Evolutionary conservation across 2,797 vertebrate genomes (phyloP).

Genomic region (Alauda arvensis): DNA sequence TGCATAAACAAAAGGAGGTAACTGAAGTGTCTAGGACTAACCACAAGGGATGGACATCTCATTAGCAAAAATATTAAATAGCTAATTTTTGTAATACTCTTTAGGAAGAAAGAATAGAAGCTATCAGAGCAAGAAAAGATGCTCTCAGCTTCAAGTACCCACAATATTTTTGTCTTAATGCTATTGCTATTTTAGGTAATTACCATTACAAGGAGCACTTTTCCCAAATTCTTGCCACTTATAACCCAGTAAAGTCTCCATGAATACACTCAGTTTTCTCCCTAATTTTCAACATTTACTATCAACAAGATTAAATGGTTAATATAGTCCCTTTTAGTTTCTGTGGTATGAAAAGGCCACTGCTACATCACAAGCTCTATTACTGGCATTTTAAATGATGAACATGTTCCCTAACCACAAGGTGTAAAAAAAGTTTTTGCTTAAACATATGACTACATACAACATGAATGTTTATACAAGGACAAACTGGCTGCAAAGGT

Average conservation of each 20-base stretch:
- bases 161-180: not conserved
- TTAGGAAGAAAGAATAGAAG: not conserved
- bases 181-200: not conserved
- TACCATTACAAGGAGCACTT: not conserved
- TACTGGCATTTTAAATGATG: not conserved
- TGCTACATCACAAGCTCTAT: not conserved
- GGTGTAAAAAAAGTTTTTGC: not conserved
- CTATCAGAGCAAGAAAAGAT: not conserved
- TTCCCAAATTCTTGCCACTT: not conserved
- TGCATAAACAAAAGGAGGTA: not conserved
- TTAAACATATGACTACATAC: constrained; percentile 2
- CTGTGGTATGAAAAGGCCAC: not conserved
- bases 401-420: not conserved
- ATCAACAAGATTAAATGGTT: not conserved
- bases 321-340: not conserved
- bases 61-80: not conserved
- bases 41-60: not conserved
- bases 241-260: not conserved
- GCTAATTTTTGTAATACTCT: not conserved
- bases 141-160: not conserved
- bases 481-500: constrained; percentile 5
- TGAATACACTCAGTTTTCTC: not conserved
- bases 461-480: constrained; percentile 1
- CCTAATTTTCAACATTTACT: not conserved
- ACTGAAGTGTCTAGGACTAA: not conserved